phyloP scores from a whole-genome alignment of 2,797 vertebrate species.

The Buphagus erythrorhynchus region DNA sequence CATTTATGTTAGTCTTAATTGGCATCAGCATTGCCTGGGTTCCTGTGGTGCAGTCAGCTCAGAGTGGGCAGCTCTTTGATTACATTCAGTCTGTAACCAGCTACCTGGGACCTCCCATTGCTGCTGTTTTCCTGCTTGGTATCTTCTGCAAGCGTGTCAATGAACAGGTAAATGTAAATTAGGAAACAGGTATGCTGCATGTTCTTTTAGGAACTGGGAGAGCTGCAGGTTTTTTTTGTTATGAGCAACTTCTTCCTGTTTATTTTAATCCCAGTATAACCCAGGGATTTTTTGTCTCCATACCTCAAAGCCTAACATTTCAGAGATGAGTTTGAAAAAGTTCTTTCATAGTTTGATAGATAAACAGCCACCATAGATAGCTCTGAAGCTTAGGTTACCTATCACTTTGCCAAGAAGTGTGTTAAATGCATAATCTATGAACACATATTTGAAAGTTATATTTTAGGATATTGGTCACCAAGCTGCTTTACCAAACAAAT shows the following conservation, averaged over 20 bases:
- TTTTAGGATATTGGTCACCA: not conserved
- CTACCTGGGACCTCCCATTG: conserved; percentile 88
- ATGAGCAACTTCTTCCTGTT: not conserved
- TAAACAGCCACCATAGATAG: not conserved
- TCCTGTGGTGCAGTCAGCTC: conserved; percentile 87
- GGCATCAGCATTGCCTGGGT: conserved; percentile 94
- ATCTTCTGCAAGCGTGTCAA: conserved; percentile 91
- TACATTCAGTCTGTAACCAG: conserved; percentile 91
- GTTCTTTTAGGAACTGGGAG: not conserved
- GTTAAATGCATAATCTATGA: not conserved
- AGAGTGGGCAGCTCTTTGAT: conserved; percentile 92
- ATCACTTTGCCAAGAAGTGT: not conserved
- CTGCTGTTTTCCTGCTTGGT: conserved; percentile 86
- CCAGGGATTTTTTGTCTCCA: not conserved
- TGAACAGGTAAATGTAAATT: conserved; percentile 76
- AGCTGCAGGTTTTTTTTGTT: not conserved
- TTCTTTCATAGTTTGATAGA: not conserved
- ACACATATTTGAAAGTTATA: not conserved
- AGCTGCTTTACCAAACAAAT: not conserved
- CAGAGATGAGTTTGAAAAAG: not conserved
- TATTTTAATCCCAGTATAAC: not conserved
- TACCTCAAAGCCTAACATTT: not conserved
- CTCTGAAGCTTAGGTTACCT: not conserved
- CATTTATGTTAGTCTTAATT: conserved; percentile 88
- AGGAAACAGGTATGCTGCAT: not conserved